These are phyloP conservation scores for Drosophila virilis DNA, from an alignment of 1,140 invertebrate species.

Conservation along the genomic window DNA sequence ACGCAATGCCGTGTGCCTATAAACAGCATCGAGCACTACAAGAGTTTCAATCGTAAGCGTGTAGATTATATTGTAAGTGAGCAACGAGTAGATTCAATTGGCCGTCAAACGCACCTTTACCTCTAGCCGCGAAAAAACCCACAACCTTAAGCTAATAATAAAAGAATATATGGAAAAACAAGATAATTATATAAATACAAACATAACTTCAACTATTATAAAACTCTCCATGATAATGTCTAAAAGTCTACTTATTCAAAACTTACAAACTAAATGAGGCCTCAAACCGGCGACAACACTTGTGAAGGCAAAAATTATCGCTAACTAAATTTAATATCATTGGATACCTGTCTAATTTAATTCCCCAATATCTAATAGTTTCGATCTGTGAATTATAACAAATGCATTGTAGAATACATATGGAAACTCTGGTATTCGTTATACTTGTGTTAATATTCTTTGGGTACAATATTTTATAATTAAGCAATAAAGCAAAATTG, in stretches of 20 bases:
- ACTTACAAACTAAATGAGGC: slow-evolving; percentile 8
- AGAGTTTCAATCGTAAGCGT: slow-evolving; percentile 30
- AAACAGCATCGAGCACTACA: slow-evolving; percentile 18
- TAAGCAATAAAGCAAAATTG: too few relatives aligned
- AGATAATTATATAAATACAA: slow-evolving; percentile 40
- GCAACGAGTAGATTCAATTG: slow-evolving; percentile 10
- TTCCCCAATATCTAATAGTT: slow-evolving; percentile 55
- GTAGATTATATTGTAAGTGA: slow-evolving; percentile 15
- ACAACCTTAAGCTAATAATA: slow-evolving; percentile 79
- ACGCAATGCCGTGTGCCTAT: slow-evolving; percentile 4
- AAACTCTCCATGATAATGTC: not conserved
- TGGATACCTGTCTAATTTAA: slow-evolving; percentile 50
- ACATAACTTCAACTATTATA: slow-evolving; percentile 8
- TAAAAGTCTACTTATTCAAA: slow-evolving; percentile 5
- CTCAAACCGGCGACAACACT: not conserved
- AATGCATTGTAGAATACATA: slow-evolving; percentile 3
- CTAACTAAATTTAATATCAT: not conserved
- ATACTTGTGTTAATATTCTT: too few relatives aligned
- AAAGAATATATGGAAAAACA: slow-evolving; percentile 51
- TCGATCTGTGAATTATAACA: slow-evolving; percentile 28
- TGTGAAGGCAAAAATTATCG: not conserved
- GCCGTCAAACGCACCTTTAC: slow-evolving; percentile 73
- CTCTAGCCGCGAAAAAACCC: slow-evolving; percentile 78
- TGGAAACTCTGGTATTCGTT: not conserved
- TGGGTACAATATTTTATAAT: too few relatives aligned